Percentiles rank a stretch among this genome's conserved stretches.
phyloP scores from a whole-genome alignment of 2,113 vertebrate species.

The Phyllostomus discolor region DNA sequence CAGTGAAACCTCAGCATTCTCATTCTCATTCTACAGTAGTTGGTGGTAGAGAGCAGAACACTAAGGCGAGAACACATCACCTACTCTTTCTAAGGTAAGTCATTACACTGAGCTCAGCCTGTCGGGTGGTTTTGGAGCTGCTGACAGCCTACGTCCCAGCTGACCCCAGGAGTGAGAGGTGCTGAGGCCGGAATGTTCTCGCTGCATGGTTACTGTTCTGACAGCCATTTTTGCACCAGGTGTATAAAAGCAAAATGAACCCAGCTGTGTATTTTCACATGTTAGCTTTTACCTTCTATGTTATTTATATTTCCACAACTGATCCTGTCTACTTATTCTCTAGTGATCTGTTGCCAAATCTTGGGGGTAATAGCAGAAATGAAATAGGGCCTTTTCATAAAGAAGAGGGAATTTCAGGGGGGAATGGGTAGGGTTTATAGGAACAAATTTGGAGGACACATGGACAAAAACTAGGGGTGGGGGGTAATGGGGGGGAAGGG shows the following conservation, averaged over 20 bases:
- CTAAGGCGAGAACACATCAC: not conserved
- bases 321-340: not conserved
- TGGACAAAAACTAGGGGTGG: too few species aligned
- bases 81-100: not conserved
- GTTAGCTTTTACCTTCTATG: not conserved
- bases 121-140: not conserved
- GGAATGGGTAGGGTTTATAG: too few species aligned
- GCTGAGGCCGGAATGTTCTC: not conserved
- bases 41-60: not conserved
- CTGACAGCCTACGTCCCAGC: not conserved
- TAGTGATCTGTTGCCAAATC: not conserved
- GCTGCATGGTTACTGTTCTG: not conserved
- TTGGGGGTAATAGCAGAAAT: not conserved
- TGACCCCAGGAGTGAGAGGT: not conserved
- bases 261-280: not conserved
- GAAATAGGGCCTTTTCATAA: not conserved
- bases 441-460: too few species aligned
- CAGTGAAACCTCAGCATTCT: not conserved
- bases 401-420: too few species aligned
- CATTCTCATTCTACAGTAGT: not conserved
- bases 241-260: not conserved
- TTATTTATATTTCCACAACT: not conserved
- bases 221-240: not conserved
- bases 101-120: not conserved
- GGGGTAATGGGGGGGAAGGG: too few species aligned